Conservation (phyloP, 2,797 vertebrate species). For the Glossophaga mutica region DNA sequence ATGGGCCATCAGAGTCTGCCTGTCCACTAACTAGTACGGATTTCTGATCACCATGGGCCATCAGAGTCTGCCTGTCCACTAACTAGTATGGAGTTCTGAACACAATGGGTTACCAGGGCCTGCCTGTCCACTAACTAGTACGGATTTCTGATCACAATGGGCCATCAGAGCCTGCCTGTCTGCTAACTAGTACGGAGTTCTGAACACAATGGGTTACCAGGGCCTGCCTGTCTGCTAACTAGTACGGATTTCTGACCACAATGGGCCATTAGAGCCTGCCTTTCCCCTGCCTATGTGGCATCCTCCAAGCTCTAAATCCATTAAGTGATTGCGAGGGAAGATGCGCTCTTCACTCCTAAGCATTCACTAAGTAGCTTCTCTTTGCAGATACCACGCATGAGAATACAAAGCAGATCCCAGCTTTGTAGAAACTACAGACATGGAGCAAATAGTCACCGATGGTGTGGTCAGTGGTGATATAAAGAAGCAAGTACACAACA, state of each 20-base stretch:
- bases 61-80: not conserved
- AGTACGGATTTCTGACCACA: no score
- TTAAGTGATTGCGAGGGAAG: not conserved
- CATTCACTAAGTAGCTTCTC: not conserved
- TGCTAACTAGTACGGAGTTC: not conserved
- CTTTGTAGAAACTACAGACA: constrained; percentile 21
- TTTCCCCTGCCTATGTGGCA: no score
- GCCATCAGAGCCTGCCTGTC: not conserved
- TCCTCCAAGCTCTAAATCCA: not conserved
- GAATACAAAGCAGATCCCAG: not conserved
- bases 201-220: not conserved
- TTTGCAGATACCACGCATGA: not conserved
- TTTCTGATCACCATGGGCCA: not conserved
- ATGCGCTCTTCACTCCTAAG: not conserved
- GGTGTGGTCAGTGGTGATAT: not conserved
- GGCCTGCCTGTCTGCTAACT: not conserved
- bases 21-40: not conserved
- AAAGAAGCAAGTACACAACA: not conserved
- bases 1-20: not conserved
- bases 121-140: no score
- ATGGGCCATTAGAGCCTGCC: no score
- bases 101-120: no score
- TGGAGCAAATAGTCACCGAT: not conserved
- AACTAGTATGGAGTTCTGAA: not conserved
- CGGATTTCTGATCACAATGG: not conserved